Conservation (phyloP, 37 sponge, comb jelly and placozoan genomes). For the Halichondria panicea region DNA sequence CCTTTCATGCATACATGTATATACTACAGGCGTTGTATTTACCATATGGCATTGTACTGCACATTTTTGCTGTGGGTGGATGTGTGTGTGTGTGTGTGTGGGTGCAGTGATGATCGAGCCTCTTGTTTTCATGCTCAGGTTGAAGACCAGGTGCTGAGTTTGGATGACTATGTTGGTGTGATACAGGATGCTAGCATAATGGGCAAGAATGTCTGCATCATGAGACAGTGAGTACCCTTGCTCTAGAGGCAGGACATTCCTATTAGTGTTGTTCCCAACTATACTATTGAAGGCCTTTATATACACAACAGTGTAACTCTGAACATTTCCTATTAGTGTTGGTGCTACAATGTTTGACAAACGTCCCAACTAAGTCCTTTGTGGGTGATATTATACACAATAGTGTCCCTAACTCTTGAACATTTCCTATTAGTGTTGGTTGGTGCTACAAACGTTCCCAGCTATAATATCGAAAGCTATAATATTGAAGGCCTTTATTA, state of each 20-base stretch:
- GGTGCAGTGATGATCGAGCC: too few relatives aligned
- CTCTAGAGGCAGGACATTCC: too few relatives aligned
- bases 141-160: conserved; percentile 54
- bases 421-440: too few relatives aligned
- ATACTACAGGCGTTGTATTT: not conserved
- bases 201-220: conserved; percentile 92
- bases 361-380: too few relatives aligned
- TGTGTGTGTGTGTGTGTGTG: not conserved
- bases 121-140: conserved; percentile 24
- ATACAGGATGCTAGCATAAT: conserved; percentile 87
- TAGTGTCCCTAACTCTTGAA: too few relatives aligned
- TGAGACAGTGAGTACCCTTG: conserved; percentile 79
- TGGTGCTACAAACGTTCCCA: too few relatives aligned
- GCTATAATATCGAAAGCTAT: too few relatives aligned
- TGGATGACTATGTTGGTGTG: conserved; percentile 61
- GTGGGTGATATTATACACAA: too few relatives aligned
- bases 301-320: not conserved
- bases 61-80: conserved; percentile 4
- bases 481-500: too few relatives aligned
- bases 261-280: too few relatives aligned
- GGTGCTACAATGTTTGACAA: not conserved
- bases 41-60: not conserved
- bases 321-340: not conserved
- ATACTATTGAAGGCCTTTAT: too few relatives aligned
- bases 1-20: not conserved